These are phyloP conservation scores for Cheilosia soror DNA, from an alignment of 2,888 invertebrate species.

Conservation along the genomic window DNA sequence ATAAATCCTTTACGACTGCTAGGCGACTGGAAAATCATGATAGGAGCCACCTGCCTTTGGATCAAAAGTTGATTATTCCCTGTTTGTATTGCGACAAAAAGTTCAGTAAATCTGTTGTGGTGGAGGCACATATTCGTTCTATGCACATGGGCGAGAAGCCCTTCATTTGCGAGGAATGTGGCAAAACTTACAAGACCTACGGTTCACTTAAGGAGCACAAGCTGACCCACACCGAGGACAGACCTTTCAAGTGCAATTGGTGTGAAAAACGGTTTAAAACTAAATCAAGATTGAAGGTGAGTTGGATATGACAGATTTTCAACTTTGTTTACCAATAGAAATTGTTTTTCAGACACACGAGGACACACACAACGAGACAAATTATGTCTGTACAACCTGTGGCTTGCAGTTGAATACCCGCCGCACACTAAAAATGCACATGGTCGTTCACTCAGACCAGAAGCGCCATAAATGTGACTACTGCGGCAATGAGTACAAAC, in stretches of 20 bases:
- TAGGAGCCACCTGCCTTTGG: constrained; percentile 76
- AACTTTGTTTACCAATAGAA: background rate
- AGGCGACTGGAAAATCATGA: constrained; percentile 76
- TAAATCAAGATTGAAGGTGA: constrained; percentile 79
- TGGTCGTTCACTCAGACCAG: constrained; percentile 81
- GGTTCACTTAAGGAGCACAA: constrained; percentile 84
- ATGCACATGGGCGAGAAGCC: constrained; percentile 82
- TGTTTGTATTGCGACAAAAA: constrained; percentile 81
- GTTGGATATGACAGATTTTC: background rate
- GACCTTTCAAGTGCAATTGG: constrained; percentile 83
- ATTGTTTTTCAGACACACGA: constrained; percentile 78
- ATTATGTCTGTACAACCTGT: constrained; percentile 81
- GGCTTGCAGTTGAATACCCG: constrained; percentile 81
- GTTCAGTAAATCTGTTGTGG: constrained; percentile 79
- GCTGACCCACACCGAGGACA: constrained; percentile 84
- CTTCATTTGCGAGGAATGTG: constrained; percentile 84
- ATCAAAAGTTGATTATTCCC: constrained; percentile 61
- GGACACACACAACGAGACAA: constrained; percentile 82
- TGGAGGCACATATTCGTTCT: constrained; percentile 79
- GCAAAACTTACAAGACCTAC: constrained; percentile 84
- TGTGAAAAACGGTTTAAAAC: constrained; percentile 82
- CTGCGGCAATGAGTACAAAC: constrained; percentile 82
- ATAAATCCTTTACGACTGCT: constrained; percentile 71
- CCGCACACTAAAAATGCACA: constrained; percentile 80
- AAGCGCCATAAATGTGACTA: constrained; percentile 82